Evolutionary conservation across 2,888 invertebrate species (phyloP).

Genomic region (Ormyrus thymus): DNA sequence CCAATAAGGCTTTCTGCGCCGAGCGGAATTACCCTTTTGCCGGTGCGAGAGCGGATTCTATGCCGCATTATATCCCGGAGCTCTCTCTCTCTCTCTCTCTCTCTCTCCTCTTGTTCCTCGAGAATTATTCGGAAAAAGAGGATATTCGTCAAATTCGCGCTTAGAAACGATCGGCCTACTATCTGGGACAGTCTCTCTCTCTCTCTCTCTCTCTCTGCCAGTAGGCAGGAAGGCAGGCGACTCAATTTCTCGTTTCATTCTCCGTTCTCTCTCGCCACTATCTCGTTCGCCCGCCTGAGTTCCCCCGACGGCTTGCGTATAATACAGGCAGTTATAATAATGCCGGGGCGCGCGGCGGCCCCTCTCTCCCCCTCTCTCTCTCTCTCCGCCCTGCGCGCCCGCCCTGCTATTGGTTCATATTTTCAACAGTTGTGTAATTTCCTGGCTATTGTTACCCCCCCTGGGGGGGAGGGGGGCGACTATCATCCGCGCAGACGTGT

Average conservation of each 20-base stretch:
- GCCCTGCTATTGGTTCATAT: conserved; percentile 73
- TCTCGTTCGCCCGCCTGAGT: conserved; percentile 74
- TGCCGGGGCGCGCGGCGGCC: conserved; percentile 58
- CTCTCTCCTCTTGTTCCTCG: no score
- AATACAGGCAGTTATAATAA: conserved; percentile 74
- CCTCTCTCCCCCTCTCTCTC: conserved; percentile 50
- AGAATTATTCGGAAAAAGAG: background rate
- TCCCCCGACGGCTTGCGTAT: conserved; percentile 70
- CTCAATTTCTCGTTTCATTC: conserved; percentile 56
- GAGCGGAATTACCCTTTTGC: conserved; percentile 70
- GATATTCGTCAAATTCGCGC: conserved; percentile 40
- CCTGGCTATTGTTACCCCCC: conserved; percentile 73
- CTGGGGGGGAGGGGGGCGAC: no score
- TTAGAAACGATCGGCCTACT: conserved; percentile 61
- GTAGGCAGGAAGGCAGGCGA: no score
- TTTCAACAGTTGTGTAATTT: conserved; percentile 76
- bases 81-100: no score
- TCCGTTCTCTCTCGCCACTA: conserved; percentile 61
- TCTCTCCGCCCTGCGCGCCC: conserved; percentile 40
- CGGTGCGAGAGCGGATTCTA: conserved; percentile 60
- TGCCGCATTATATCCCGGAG: conserved; percentile 63
- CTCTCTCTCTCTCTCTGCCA: conserved; percentile 63
- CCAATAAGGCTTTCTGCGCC: conserved; percentile 70
- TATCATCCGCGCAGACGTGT: conserved; percentile 70
- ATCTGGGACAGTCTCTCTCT: conserved; percentile 61